These are phyloP conservation scores for Carlito syrichta DNA, from an alignment of 2,113 vertebrate species.

Conservation along the genomic window DNA sequence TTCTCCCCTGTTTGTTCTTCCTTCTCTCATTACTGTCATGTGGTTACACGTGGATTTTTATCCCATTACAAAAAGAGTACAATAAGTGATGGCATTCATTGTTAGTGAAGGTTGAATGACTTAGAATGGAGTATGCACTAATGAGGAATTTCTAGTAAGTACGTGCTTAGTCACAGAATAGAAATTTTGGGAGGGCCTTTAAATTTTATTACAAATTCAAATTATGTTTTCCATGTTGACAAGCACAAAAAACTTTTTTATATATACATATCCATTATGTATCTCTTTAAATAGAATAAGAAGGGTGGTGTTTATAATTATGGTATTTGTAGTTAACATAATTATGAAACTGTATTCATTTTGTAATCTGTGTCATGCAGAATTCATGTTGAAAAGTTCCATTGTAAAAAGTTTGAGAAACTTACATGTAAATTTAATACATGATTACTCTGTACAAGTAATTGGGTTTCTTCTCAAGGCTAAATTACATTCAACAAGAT, in stretches of 20 bases:
- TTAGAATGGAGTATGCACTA: neutral
- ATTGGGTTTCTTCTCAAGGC: conserved; percentile 24
- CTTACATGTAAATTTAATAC: conserved; percentile 13
- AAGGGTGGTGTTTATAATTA: neutral
- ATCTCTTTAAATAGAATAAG: neutral
- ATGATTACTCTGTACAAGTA: neutral
- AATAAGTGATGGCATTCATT: neutral
- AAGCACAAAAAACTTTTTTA: neutral
- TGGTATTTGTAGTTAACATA: neutral
- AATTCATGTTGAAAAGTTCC: conserved; percentile 33
- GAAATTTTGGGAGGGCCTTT: neutral
- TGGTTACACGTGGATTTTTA: neutral
- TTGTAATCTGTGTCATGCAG: conserved; percentile 29
- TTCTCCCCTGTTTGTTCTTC: neutral
- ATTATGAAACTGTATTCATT: conserved; percentile 1
- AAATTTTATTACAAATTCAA: neutral
- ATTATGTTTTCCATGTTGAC: neutral
- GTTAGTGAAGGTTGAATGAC: neutral
- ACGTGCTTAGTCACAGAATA: neutral
- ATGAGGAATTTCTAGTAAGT: neutral
- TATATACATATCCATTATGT: neutral
- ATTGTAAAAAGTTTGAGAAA: neutral
- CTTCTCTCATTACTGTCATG: neutral
- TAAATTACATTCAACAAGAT: neutral
- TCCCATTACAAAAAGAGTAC: neutral